These are phyloP conservation scores for Tadarida brasiliensis DNA, from an alignment of 2,797 vertebrate species.

Conservation along the genomic window DNA sequence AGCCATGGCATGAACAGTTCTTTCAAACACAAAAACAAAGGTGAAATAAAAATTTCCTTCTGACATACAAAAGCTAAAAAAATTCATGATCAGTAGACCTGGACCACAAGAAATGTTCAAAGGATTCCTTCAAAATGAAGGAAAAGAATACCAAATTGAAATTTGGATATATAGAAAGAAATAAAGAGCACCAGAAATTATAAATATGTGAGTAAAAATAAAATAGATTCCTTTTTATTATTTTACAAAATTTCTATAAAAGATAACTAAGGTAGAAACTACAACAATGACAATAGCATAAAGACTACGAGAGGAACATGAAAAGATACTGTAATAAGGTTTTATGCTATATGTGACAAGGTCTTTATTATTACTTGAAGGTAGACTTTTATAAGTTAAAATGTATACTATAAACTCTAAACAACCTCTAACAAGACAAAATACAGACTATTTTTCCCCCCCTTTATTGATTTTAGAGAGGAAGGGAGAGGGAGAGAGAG, in stretches of 20 bases:
- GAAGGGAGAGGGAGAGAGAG: too few relatives aligned
- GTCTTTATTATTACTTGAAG: not conserved
- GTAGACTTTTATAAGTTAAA: constrained; percentile 39
- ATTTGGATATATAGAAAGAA: not conserved
- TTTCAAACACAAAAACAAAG: constrained; percentile 13
- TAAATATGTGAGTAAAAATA: not conserved
- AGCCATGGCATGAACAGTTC: not conserved
- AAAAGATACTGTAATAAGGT: not conserved
- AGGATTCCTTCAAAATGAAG: not conserved
- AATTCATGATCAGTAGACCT: not conserved
- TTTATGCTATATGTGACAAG: not conserved
- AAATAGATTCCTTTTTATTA: not conserved
- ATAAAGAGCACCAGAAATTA: not conserved
- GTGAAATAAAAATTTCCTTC: constrained; percentile 31
- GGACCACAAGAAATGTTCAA: not conserved
- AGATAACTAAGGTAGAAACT: not conserved
- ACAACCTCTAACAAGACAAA: not conserved
- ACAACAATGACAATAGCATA: not conserved
- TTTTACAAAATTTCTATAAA: not conserved
- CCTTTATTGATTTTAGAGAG: too few relatives aligned
- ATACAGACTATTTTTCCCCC: not conserved
- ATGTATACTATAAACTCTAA: constrained; percentile 19
- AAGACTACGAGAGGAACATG: not conserved
- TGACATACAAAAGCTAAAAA: constrained; percentile 38
- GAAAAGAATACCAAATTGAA: constrained; percentile 17